phyloP scores from a whole-genome alignment of 23 tunicate species.

The Ascidia mentula region DNA sequence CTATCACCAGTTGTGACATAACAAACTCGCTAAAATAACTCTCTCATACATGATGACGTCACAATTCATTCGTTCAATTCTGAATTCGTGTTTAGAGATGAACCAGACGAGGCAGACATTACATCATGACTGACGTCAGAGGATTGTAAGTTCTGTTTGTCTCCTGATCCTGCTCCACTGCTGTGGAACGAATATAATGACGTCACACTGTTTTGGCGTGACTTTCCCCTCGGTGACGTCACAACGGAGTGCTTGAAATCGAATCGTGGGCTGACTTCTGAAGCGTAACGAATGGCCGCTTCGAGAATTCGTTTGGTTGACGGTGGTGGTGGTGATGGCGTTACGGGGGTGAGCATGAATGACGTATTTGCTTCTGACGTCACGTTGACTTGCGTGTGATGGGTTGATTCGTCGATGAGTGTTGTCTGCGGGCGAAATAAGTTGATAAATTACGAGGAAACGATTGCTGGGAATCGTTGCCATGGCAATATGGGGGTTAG shows the following conservation, averaged over 20 bases:
- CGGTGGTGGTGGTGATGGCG: background rate
- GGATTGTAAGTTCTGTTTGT: background rate
- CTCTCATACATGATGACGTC: slow-evolving; percentile 10
- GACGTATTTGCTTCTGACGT: slow-evolving; percentile 9
- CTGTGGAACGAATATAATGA: background rate
- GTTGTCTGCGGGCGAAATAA: background rate
- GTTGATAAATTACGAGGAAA: background rate
- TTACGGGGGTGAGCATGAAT: slow-evolving; percentile 2
- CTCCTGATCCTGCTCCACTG: background rate
- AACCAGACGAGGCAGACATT: background rate
- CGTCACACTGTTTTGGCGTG: background rate
- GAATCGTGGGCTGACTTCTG: slow-evolving; percentile 21
- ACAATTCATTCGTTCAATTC: background rate
- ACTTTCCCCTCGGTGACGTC: slow-evolving; percentile 4
- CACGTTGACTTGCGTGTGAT: background rate
- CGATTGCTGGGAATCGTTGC: background rate
- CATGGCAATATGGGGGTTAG: background rate
- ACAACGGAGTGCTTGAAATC: slow-evolving; percentile 15
- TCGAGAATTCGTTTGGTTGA: slow-evolving; percentile 12
- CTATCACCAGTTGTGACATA: background rate
- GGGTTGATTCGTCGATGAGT: slow-evolving; percentile 21
- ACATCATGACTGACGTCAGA: background rate
- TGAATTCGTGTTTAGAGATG: background rate
- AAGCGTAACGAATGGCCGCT: slow-evolving; percentile 26
- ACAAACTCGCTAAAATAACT: background rate